Base-by-base conservation (phyloP, 2,113 vertebrate genomes). In the Salvelinus namaycush region DNA sequence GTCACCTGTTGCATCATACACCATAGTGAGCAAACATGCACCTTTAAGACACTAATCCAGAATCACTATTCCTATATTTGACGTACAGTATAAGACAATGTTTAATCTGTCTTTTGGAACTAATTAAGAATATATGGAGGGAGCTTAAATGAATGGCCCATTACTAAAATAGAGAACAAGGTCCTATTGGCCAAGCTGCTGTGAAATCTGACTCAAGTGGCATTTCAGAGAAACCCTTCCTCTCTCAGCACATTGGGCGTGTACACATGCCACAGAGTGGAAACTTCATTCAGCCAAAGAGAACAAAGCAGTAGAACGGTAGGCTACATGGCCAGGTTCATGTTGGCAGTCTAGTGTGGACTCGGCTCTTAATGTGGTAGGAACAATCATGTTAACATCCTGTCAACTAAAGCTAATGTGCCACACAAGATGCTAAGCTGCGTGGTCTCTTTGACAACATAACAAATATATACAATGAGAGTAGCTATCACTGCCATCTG, bases 1-100 rank as follows among this genome's bases (percentile, higher is more conserved):
- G 97, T 98, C 70, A 98, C 97, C 97, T 98, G 91, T 62, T 62
- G n/a, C 9, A 5, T 24, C 2, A 62, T 8, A 22, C 7, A 62
- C n/a, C n/a, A 22, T 22, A 62, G n/a, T 62, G 59, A 22, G 59
- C 59, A 62, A 62, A 62, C 59, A 97, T 95, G 0, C 59, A 22
- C 22, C 59, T 22, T 8, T 54, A 14, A 54, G 51, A 16, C 18
- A 12, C 59, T 39, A 7, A 22, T 14, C 31, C 72, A 9, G 59
- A 60, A 1, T 44, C 12, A 13, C 34, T 73, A 24, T 64, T 29
- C 72, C 44, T 24, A 51, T 2, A 22, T 62, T n/a, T 62, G n/a
- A 22, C 20, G 0, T 11, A 62, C 5, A 62, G 59, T 22, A 5
- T 22, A 62, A 62, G 18, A 62, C 20, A 44, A 20, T 5, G 54